Evolutionary conservation across 2,797 vertebrate genomes (phyloP), one percentile per base, ranked within the genome.

Genomic region (Denticeps clupeoides): DNA sequence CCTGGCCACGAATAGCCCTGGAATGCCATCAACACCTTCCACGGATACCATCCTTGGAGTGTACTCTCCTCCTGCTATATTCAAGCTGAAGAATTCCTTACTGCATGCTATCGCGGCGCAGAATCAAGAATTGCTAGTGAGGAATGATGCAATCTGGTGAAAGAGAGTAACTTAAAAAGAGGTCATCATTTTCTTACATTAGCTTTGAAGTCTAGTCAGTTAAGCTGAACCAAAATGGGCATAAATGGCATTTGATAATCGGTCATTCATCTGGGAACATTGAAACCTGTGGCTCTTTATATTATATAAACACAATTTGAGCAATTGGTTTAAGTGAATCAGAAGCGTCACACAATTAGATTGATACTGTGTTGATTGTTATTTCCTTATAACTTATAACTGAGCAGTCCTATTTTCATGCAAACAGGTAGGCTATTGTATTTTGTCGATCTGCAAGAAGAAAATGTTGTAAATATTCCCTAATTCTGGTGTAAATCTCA

Each of bases 21-120:
- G 80, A 84, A 84, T 78, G 79, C 79, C 77, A 80, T 80, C 73
- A 73, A 80, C 81, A 82, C 81, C 83, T 85, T 85, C 80, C 72
- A 68, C 77, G 73, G 66, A 74, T 84, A 68, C 72, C 71, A 80
- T 76, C 72, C 80, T 74, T 74, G 77, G 75, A 81, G 67, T 11
- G 9, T 29, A 28, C 25, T 9, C 26, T 16, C 22, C 5, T 28
- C 29, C 29, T n/a, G 29, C 21, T 13, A 38, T 73, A 72, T 19
- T 53, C 25, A 19, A 37, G 37, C 40, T 25, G 40, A 33, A 40
- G 28, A 43, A 45, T 55, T 55, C 62, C 70, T 76, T 71, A 78
- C 77, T 75, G 70, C 63, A 45, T 66, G 72, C 76, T 78, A 70
- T 71, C 71, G 62, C 65, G 69, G 62, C 66, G 67, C 68, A 77